phyloP scores from a whole-genome alignment of 1,140 invertebrate genomes.

The Dreissena polymorpha region DNA sequence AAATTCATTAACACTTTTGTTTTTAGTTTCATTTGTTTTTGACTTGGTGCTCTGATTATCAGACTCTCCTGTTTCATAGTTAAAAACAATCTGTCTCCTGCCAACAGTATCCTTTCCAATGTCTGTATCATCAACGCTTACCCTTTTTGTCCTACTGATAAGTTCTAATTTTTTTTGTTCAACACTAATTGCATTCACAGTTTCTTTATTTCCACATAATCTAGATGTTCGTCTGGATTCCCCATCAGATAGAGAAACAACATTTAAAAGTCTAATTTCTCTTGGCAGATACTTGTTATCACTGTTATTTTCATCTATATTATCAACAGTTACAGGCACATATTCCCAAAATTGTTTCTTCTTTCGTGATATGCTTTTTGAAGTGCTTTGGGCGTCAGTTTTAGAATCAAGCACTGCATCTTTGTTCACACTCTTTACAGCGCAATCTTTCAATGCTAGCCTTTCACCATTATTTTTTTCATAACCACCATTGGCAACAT shows the following conservation, averaged over 20 bases:
- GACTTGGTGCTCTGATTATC: no score
- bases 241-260: neutral
- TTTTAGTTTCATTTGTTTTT: no score
- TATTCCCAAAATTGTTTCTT: slow-evolving; percentile 19
- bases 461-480: no score
- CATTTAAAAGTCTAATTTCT: slow-evolving; percentile 1
- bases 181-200: neutral
- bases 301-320: neutral
- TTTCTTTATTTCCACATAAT: neutral
- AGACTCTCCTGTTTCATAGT: no score
- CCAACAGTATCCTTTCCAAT: neutral
- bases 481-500: no score
- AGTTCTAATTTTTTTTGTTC: neutral
- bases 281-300: slow-evolving; percentile 2
- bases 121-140: neutral
- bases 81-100: no score
- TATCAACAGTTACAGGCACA: slow-evolving; percentile 4
- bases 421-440: no score
- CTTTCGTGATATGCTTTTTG: neutral
- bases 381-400: no score
- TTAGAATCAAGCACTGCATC: no score
- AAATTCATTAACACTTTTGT: no score
- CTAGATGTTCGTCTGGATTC: neutral
- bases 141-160: neutral
- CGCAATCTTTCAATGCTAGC: no score